A percentile compares a stretch with the other conserved stretches of the same genome.
Conservation (phyloP, 2,113 vertebrate genomes). For the Numida meleagris region DNA sequence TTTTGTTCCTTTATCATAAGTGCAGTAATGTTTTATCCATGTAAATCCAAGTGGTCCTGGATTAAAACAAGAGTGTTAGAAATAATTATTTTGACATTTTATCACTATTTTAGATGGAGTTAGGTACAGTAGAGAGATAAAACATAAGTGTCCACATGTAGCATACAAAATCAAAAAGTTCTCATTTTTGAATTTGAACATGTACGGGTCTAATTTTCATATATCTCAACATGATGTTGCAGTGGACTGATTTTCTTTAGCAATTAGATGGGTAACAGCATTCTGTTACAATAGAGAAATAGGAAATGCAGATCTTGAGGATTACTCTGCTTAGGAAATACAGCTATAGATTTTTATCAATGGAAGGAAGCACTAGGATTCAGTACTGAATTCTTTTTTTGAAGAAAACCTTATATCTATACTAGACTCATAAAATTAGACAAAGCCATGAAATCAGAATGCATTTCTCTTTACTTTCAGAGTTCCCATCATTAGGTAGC, state of each 20-base stretch:
- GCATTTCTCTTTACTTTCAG: not conserved
- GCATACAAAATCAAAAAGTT: not conserved
- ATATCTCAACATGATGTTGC: not conserved
- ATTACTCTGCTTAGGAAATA: not conserved
- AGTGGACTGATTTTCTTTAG: not conserved
- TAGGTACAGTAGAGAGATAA: not conserved
- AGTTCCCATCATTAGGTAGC: not conserved
- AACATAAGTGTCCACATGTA: not conserved
- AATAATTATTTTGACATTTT: not conserved
- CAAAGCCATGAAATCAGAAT: not conserved
- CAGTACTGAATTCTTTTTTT: not conserved
- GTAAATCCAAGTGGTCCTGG: constrained; percentile 95
- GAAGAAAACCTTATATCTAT: not conserved
- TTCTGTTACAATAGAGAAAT: not conserved
- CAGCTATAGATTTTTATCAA: not conserved
- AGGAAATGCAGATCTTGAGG: not conserved
- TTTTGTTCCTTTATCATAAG: constrained; percentile 93
- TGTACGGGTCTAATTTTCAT: not conserved
- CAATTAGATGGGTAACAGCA: not conserved
- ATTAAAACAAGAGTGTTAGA: constrained; percentile 3
- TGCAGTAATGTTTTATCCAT: constrained; percentile 97
- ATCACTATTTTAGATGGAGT: not conserved
- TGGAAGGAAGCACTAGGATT: not conserved
- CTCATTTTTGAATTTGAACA: not conserved
- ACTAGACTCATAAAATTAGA: not conserved